A percentile compares a stretch with the other conserved stretches of the same genome.
Evolutionary conservation across 2,797 vertebrate genomes (phyloP).

Genomic region (Leptodactylus fallax): DNA sequence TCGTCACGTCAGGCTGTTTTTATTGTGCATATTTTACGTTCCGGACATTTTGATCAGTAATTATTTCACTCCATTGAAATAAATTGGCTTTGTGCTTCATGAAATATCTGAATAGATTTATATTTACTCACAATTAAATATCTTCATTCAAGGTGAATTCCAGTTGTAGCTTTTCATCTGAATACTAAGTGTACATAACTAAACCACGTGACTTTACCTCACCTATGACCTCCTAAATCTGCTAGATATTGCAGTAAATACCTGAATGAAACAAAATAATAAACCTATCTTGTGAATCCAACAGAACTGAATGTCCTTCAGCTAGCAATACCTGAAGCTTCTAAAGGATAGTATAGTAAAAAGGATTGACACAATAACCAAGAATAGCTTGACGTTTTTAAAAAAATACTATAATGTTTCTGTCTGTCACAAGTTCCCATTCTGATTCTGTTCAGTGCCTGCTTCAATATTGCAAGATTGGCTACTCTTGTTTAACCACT

Average conservation of each 20-base stretch:
- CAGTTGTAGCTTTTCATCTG: not conserved
- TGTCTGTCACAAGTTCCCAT: not conserved
- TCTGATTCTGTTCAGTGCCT: not conserved
- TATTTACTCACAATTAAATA: not conserved
- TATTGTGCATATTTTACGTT: not conserved
- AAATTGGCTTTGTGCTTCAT: not conserved
- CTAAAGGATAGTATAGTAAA: not conserved
- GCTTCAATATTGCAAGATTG: not conserved
- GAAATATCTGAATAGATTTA: not conserved
- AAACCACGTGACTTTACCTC: not conserved
- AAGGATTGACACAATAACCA: not conserved
- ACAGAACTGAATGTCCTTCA: not conserved
- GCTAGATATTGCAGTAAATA: not conserved
- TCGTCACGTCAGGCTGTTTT: not conserved
- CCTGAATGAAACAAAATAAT: not conserved
- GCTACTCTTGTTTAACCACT: not conserved
- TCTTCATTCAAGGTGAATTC: no score
- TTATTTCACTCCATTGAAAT: not conserved
- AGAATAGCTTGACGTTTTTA: not conserved
- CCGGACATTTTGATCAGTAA: not conserved
- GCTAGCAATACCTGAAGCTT: no score
- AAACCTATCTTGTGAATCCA: not conserved
- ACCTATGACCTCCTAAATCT: not conserved
- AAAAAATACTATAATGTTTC: not conserved
- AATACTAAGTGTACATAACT: not conserved